Conservation (phyloP, 1,140 invertebrate genomes). For the Teleogryllus occipitalis region DNA sequence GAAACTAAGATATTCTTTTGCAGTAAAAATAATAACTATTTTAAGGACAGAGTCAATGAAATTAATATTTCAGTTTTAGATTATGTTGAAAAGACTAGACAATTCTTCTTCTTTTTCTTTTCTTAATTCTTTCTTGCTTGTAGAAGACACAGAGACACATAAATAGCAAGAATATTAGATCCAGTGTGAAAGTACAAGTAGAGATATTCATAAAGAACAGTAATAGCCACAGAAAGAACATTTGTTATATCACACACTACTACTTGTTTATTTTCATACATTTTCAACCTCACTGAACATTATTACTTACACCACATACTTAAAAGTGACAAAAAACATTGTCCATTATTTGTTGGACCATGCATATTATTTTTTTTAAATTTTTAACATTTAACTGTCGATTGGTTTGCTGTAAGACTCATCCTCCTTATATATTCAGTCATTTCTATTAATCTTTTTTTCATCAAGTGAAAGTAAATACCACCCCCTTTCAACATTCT, state of each 20-base stretch:
- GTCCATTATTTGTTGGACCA: neutral
- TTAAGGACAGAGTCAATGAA: too few species aligned
- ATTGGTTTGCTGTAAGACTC: neutral
- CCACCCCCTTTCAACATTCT: too few species aligned
- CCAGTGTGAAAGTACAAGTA: neutral
- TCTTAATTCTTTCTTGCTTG: neutral
- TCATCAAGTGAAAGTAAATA: neutral
- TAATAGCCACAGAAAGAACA: neutral
- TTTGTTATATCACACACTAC: neutral
- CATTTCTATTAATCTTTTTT: neutral
- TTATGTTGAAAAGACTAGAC: too few species aligned
- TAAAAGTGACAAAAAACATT: neutral
- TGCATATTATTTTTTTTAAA: neutral
- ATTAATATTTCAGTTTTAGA: too few species aligned
- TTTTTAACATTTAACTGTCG: neutral
- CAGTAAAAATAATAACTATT: too few species aligned
- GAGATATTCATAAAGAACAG: neutral
- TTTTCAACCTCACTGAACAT: neutral
- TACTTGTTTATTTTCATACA: neutral
- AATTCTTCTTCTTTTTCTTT: neutral
- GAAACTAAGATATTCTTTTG: too few species aligned
- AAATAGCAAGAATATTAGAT: neutral
- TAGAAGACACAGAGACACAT: neutral
- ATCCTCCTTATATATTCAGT: neutral
- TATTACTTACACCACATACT: neutral